Evolutionary conservation across 1,140 invertebrate genomes (phyloP).

Genomic region (Capitella teleta): DNA sequence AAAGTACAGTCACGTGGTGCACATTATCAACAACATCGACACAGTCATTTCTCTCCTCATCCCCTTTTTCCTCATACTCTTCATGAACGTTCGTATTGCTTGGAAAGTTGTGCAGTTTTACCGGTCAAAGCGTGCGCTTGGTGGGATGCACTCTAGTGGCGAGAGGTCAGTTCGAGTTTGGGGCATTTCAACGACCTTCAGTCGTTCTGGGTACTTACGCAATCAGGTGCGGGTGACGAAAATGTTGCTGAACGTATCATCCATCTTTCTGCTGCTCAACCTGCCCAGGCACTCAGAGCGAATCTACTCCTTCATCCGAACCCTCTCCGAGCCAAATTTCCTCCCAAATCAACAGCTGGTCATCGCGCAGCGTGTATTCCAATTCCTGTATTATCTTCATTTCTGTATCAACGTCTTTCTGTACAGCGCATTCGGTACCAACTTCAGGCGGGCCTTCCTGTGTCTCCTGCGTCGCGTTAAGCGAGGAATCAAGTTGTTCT

Average conservation of each 20-base stretch:
- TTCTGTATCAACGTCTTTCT: conserved; percentile 77
- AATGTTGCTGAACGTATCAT: conserved; percentile 48
- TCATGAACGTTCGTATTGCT: conserved; percentile 59
- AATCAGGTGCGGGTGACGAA: conserved; percentile 49
- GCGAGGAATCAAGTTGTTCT: no score
- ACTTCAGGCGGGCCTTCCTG: conserved; percentile 54
- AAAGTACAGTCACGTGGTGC: conserved; percentile 34
- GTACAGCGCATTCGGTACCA: conserved; percentile 68
- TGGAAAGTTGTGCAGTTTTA: conserved; percentile 51
- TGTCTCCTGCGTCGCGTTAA: no score
- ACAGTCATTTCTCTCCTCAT: conserved; percentile 56
- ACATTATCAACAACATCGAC: conserved; percentile 52
- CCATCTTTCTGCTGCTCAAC: conserved; percentile 48
- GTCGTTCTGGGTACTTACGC: conserved; percentile 13
- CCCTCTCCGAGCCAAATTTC: neutral
- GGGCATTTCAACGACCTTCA: neutral
- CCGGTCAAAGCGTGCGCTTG: conserved; percentile 13
- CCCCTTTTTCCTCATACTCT: conserved; percentile 57
- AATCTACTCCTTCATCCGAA: conserved; percentile 1
- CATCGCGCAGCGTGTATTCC: conserved; percentile 46
- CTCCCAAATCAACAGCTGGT: neutral
- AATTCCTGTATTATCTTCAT: conserved; percentile 60
- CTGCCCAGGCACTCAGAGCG: conserved; percentile 40
- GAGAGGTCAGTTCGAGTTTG: neutral
- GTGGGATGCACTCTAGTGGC: neutral